phyloP scores from a whole-genome alignment of 2,797 vertebrate species.

The Prunella strophiata region DNA sequence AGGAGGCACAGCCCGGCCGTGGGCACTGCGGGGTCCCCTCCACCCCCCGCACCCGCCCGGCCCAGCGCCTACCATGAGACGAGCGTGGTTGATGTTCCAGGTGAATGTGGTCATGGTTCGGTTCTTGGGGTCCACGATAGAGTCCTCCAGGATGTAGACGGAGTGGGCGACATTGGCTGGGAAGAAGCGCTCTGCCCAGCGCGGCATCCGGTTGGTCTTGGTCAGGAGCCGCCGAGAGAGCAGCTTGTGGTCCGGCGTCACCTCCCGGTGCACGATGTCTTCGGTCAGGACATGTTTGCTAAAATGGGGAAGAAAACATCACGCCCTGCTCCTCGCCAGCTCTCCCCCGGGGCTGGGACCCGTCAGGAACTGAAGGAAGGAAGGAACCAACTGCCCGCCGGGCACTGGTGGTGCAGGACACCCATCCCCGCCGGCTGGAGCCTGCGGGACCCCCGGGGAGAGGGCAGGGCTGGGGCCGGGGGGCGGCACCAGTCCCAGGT shows the following conservation, averaged over 20 bases:
- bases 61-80: slow-evolving; percentile 85
- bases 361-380: accelerated
- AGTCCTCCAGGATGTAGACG: slow-evolving; percentile 96
- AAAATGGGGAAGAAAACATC: not conserved
- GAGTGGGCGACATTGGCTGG: slow-evolving; percentile 91
- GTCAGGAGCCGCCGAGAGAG: slow-evolving; percentile 94
- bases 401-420: not conserved
- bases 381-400: too few species aligned
- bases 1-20: not conserved
- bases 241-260: slow-evolving; percentile 91
- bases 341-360: not conserved
- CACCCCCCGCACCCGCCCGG: accelerated
- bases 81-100: slow-evolving; percentile 96
- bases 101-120: slow-evolving; percentile 94
- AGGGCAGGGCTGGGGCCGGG: too few species aligned
- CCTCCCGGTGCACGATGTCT: slow-evolving; percentile 93
- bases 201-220: slow-evolving; percentile 93
- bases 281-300: slow-evolving; percentile 97
- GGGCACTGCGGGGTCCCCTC: accelerated
- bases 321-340: accelerated
- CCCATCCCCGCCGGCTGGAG: not conserved
- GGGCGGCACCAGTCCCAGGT: too few species aligned
- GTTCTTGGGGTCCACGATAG: slow-evolving; percentile 91
- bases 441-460: not conserved
- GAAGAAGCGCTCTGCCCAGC: slow-evolving; percentile 93